Evolutionary conservation across 2,888 invertebrate species (phyloP).

Genomic region (Gnatocerus cornutus): DNA sequence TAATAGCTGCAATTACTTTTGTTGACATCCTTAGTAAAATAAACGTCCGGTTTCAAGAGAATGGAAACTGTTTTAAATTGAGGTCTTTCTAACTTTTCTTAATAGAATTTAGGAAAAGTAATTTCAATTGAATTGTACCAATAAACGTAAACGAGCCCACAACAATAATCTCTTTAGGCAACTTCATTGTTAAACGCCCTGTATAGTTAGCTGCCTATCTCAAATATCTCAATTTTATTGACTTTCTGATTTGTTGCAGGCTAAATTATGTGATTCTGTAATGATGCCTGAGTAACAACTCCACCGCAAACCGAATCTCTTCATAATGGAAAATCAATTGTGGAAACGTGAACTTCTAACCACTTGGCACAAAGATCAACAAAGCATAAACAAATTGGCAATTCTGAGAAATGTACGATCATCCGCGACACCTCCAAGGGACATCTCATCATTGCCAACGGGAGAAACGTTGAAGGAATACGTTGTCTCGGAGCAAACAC

Average conservation of each 20-base stretch:
- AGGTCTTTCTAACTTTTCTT: no score
- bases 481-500: slow-evolving; percentile 59
- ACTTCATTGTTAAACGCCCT: no score
- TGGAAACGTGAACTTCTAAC: slow-evolving; percentile 59
- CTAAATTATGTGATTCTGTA: slow-evolving; percentile 17
- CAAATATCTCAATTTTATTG: no score
- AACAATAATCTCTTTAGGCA: no score
- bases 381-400: slow-evolving; percentile 40
- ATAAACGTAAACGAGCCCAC: no score
- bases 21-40: no score
- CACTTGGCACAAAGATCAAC: slow-evolving; percentile 52
- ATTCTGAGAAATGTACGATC: slow-evolving; percentile 48
- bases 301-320: neutral
- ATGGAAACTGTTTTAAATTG: no score
- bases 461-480: slow-evolving; percentile 48
- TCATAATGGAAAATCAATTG: slow-evolving; percentile 56
- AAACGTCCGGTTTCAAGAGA: no score
- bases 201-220: no score
- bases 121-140: no score
- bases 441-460: slow-evolving; percentile 47
- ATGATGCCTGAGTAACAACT: slow-evolving; percentile 11
- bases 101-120: no score
- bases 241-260: neutral
- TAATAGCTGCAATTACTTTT: no score
- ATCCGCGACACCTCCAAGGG: slow-evolving; percentile 47